phyloP scores from a whole-genome alignment of 1,140 invertebrate genomes.

The Cotesia vestalis region DNA sequence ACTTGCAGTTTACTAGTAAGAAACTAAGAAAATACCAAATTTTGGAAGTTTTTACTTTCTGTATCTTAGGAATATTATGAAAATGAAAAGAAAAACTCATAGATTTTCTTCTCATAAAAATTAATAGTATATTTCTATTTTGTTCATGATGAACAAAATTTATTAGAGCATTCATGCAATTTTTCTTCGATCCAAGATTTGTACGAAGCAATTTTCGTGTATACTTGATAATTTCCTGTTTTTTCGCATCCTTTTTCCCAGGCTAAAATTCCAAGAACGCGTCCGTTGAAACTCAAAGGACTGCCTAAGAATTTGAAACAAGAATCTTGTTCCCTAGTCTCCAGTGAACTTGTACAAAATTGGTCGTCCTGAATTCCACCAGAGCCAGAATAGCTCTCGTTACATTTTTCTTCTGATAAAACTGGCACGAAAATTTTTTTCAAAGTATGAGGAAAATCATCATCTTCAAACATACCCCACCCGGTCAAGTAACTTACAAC shows the following conservation, averaged over 20 bases:
- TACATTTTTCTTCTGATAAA: constrained; percentile 44
- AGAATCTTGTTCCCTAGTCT: constrained; percentile 62
- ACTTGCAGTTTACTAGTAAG: too few species aligned
- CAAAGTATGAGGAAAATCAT: constrained; percentile 22
- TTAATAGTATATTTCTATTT: too few species aligned
- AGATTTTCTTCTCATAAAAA: too few species aligned
- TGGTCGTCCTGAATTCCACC: constrained; percentile 48
- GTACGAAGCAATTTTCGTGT: constrained; percentile 63
- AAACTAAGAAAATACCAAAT: too few species aligned
- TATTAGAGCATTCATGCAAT: too few species aligned
- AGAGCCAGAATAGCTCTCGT: constrained; percentile 32
- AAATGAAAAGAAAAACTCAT: too few species aligned
- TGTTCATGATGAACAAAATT: too few species aligned
- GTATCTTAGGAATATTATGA: too few species aligned
- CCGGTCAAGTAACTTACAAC: constrained; percentile 54
- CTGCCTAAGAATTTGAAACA: constrained; percentile 66
- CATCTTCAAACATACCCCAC: constrained; percentile 50
- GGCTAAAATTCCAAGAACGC: constrained; percentile 67
- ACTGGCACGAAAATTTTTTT: constrained; percentile 47
- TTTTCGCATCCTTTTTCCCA: constrained; percentile 69
- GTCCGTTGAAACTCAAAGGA: constrained; percentile 52
- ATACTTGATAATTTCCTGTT: constrained; percentile 65
- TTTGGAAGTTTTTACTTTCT: too few species aligned
- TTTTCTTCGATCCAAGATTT: constrained; percentile 58
- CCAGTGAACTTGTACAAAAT: constrained; percentile 63